Conservation (phyloP, 1,140 invertebrate genomes). For the Hyposmocoma kahamanoa region DNA sequence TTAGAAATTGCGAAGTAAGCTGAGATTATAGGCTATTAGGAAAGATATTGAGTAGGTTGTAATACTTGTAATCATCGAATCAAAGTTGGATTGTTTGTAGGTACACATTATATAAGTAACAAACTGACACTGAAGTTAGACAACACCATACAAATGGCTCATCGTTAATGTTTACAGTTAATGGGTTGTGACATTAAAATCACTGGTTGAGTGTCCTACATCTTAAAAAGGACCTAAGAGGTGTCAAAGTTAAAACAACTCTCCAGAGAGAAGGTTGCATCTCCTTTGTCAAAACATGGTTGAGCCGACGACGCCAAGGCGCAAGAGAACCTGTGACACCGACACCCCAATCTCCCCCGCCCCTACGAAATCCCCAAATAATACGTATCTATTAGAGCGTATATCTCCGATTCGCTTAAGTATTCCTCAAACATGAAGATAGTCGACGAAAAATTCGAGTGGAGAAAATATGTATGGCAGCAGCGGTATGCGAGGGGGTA, state of each 20-base stretch:
- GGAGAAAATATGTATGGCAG: slow-evolving; percentile 67
- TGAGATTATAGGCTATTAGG: too few species aligned
- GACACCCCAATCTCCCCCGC: slow-evolving; percentile 33
- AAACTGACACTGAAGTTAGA: too few species aligned
- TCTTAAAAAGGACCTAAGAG: too few species aligned
- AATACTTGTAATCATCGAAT: too few species aligned
- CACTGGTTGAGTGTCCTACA: too few species aligned
- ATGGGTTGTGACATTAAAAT: too few species aligned
- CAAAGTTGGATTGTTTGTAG: too few species aligned
- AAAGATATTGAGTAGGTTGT: too few species aligned
- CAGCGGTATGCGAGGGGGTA: slow-evolving; percentile 55
- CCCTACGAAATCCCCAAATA: slow-evolving; percentile 50
- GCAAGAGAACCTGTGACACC: slow-evolving; percentile 19
- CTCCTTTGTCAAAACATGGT: neutral
- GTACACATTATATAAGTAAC: too few species aligned
- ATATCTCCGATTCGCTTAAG: slow-evolving; percentile 66
- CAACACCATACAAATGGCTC: too few species aligned
- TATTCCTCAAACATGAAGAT: slow-evolving; percentile 70
- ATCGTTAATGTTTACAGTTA: too few species aligned
- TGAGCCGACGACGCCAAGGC: neutral
- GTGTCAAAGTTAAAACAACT: neutral
- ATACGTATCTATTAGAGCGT: slow-evolving; percentile 67
- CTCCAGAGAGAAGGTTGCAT: neutral
- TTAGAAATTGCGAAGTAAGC: too few species aligned
- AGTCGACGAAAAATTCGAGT: slow-evolving; percentile 70